Evolutionary conservation across 30 jellyfish, hydroid and myxozoan genomes (phyloP), one percentile per base, ranked within the genome.

Genomic region (Nemopilema nomurai): DNA sequence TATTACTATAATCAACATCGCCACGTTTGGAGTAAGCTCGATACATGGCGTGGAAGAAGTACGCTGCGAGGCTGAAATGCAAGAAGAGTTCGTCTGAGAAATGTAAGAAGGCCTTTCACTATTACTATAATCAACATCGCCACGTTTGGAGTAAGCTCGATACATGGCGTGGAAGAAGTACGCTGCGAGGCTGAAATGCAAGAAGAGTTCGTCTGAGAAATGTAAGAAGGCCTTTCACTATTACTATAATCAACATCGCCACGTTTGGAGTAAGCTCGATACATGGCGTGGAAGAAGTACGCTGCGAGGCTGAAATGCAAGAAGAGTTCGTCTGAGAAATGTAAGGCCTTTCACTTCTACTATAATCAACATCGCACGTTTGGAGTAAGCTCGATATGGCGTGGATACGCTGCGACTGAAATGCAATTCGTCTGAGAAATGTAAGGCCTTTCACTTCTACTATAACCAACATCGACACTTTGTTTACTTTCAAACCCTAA

Each of bases 271-370:
- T 85, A 69, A 16, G 76, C 80, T 1, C 84, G 74, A 31, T 65
- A 74, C 94, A 85, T 85, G 30, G 94, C 25, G n/a, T 72, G 63
- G 76, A 65, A 74, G 94, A 85, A 85, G 84, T 85, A 75, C 89
- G 76, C 19, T 1, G 79, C 72, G 0, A 85, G 53, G 85, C 94
- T 85, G 84, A 41, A 75, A 71, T n/a, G n/a, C n/a, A 24, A 22
- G 68, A 69, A 19, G 28, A 41, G 17, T 18, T 8, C 22, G 52
- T 0, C 76, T n/a, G n/a, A n/a, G n/a, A n/a, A n/a, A n/a, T n/a
- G n/a, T n/a, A n/a, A n/a, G n/a, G n/a, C n/a, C n/a, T n/a, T n/a
- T n/a, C n/a, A n/a, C n/a, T n/a, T n/a, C n/a, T n/a, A n/a, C n/a
- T n/a, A n/a, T n/a, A n/a, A n/a, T n/a, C n/a, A n/a, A n/a, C n/a